Percentiles rank a stretch among this genome's conserved stretches.
phyloP scores from a whole-genome alignment of 2,797 vertebrate species.

The Tangara arthus region DNA sequence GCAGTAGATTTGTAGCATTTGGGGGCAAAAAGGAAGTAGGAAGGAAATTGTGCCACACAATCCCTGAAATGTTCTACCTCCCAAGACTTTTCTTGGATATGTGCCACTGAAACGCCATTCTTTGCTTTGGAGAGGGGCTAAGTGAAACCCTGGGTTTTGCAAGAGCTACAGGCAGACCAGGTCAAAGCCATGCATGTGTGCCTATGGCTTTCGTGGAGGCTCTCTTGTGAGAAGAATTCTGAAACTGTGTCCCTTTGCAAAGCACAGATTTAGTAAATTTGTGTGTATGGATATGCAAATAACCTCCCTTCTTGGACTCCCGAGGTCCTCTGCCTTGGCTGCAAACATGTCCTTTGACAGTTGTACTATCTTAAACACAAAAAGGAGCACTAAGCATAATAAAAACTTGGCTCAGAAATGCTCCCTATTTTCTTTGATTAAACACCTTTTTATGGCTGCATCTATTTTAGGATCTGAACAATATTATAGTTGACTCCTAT shows the following conservation, averaged over 20 bases:
- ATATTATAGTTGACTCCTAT: background rate
- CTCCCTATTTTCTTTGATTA: slow-evolving; percentile 25
- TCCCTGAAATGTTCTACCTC: background rate
- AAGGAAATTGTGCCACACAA: background rate
- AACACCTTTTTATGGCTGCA: slow-evolving; percentile 34
- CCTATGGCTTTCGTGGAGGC: background rate
- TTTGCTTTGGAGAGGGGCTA: background rate
- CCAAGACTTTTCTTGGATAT: background rate
- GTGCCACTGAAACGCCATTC: background rate
- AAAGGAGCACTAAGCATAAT: background rate
- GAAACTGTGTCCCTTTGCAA: background rate
- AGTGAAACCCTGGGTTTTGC: background rate
- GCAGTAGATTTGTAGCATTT: background rate
- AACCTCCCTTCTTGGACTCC: background rate
- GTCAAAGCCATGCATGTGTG: background rate
- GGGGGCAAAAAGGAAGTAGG: background rate
- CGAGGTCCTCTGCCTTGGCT: background rate
- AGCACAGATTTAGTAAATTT: background rate
- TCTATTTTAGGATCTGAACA: slow-evolving; percentile 44
- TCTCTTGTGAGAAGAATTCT: background rate
- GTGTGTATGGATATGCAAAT: background rate
- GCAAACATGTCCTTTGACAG: slow-evolving; percentile 33
- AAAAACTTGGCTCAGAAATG: slow-evolving; percentile 35
- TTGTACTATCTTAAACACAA: slow-evolving; percentile 18
- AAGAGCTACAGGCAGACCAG: background rate